These are phyloP conservation scores for Ictidomys tridecemlineatus DNA, from an alignment of 2,113 vertebrate species.

Conservation along the genomic window DNA sequence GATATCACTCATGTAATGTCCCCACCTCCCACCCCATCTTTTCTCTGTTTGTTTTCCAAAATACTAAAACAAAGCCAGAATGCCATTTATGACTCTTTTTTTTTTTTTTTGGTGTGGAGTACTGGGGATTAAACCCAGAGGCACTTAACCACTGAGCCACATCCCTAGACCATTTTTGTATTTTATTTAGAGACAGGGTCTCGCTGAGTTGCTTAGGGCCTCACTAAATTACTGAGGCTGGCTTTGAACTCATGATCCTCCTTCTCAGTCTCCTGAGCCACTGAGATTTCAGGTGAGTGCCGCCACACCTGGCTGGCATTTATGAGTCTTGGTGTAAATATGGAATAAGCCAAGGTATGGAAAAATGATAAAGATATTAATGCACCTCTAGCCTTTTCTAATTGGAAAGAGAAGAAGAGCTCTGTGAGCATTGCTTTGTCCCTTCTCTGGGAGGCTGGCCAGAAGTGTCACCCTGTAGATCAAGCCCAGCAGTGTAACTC, in stretches of 20 bases:
- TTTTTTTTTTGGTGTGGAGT: background rate
- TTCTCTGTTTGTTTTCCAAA: constrained; percentile 18
- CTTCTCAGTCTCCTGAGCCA: no score
- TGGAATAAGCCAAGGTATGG: background rate
- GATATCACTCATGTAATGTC: background rate
- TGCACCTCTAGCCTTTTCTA: background rate
- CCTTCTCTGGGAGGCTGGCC: background rate
- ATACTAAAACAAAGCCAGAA: constrained; percentile 9
- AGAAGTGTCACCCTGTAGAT: fast-evolving
- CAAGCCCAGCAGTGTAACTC: background rate
- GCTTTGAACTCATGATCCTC: no score
- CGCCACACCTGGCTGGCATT: background rate
- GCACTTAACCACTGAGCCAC: no score
- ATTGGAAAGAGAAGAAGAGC: background rate
- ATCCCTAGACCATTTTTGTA: no score
- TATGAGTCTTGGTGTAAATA: background rate
- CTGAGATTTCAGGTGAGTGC: no score
- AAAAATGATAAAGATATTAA: background rate
- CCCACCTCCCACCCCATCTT: background rate
- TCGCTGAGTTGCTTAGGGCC: no score
- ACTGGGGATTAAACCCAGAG: no score
- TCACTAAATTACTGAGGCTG: no score
- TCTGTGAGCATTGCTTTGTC: background rate
- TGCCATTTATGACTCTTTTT: background rate
- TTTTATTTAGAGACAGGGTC: no score